Evolutionary conservation across 2,888 invertebrate species (phyloP).

Genomic region (Callosobruchus maculatus): DNA sequence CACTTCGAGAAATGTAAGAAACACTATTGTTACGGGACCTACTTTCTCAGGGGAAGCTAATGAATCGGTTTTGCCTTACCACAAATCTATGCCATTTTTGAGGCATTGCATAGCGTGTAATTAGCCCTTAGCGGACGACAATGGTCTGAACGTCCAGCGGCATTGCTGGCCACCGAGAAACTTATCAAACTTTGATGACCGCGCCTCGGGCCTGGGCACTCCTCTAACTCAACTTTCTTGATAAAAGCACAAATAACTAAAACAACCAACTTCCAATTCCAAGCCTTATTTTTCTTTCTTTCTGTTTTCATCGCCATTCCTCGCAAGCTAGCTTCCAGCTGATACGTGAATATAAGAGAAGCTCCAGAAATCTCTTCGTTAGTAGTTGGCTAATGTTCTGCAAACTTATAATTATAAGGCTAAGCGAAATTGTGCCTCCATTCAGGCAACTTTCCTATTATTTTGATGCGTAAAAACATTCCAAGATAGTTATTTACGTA

Average conservation of each 20-base stretch:
- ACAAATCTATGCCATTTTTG: no score
- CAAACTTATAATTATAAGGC: no score
- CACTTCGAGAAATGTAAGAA: no score
- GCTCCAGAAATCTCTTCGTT: not conserved
- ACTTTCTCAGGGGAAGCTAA: no score
- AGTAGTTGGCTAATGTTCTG: no score
- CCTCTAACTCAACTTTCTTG: slow-evolving; percentile 44
- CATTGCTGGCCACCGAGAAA: slow-evolving; percentile 30
- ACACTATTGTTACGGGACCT: no score
- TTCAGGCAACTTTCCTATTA: no score
- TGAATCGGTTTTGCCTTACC: no score
- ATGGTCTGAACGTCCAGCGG: not conserved
- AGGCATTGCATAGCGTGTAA: no score
- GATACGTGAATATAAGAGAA: not conserved
- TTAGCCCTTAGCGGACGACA: not conserved
- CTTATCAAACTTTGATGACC: slow-evolving; percentile 52
- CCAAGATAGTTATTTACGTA: no score
- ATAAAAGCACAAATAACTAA: slow-evolving; percentile 46
- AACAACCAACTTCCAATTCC: not conserved
- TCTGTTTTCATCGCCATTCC: not conserved
- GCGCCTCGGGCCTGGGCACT: slow-evolving; percentile 37
- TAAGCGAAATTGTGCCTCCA: no score
- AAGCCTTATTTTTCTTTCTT: not conserved
- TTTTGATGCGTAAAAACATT: no score
- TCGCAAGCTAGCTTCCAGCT: not conserved